These are phyloP conservation scores for Zaprionus taronus DNA, from an alignment of 1,140 invertebrate genomes.

Conservation along the genomic window DNA sequence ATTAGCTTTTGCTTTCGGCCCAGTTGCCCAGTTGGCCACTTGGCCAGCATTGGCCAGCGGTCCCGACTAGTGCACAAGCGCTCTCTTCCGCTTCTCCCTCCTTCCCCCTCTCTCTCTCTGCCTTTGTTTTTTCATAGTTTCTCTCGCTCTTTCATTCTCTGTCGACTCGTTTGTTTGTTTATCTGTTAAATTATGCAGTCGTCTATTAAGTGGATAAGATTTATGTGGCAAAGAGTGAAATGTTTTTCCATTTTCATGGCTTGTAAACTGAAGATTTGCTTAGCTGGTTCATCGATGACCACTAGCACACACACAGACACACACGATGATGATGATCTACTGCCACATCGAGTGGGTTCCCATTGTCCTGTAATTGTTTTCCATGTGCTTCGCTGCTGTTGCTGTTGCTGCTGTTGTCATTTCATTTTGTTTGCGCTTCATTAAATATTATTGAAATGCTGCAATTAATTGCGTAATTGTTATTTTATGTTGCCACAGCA, in stretches of 20 bases:
- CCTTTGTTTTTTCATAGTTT: constrained; percentile 13
- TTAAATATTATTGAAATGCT: constrained; percentile 82
- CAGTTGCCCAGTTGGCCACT: constrained; percentile 31
- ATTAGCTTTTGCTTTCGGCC: constrained; percentile 79
- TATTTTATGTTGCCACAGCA: constrained; percentile 70
- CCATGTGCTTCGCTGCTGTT: constrained; percentile 43
- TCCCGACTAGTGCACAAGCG: not conserved
- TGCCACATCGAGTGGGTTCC: constrained; percentile 39
- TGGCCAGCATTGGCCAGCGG: constrained; percentile 21
- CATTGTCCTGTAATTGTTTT: constrained; percentile 72
- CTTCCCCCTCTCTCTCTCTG: not conserved
- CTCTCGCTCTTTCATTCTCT: constrained; percentile 11
- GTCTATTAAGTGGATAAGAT: constrained; percentile 80
- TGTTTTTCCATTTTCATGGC: constrained; percentile 32
- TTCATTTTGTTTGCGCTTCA: constrained; percentile 80
- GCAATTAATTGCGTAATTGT: constrained; percentile 82
- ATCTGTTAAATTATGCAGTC: constrained; percentile 82
- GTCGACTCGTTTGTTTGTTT: constrained; percentile 71
- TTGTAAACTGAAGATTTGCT: constrained; percentile 25
- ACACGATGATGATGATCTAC: constrained; percentile 9
- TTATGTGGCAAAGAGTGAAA: constrained; percentile 55
- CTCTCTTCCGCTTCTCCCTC: constrained; percentile 7
- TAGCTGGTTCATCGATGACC: not conserved
- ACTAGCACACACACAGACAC: too few species aligned
- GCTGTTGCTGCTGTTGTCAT: constrained; percentile 49